Evolutionary conservation across 2,888 invertebrate species (phyloP).

Genomic region (Orthosia incerta): DNA sequence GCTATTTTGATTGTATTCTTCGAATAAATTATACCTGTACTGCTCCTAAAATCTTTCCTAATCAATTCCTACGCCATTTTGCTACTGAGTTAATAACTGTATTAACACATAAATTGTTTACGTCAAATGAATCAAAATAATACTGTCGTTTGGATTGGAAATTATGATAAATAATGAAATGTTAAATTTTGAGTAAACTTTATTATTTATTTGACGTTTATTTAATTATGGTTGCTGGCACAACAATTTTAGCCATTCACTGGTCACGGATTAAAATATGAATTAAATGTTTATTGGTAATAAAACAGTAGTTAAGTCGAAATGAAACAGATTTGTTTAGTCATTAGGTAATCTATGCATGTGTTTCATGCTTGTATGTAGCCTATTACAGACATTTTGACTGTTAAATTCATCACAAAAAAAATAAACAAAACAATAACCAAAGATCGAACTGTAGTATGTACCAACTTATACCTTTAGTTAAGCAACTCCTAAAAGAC

Average conservation of each 20-base stretch:
- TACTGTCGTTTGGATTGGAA: conserved; percentile 6
- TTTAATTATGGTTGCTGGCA: conserved; percentile 11
- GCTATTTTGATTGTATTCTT: not conserved
- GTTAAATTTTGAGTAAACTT: not conserved
- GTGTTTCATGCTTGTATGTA: too few species aligned
- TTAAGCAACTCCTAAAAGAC: not conserved
- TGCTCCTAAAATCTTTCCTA: too few species aligned
- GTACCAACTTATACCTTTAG: too few species aligned
- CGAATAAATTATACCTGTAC: not conserved
- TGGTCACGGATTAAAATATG: not conserved
- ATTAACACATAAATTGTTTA: not conserved
- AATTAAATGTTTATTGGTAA: not conserved
- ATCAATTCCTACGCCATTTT: not conserved
- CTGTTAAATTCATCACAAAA: too few species aligned
- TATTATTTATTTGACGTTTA: conserved; percentile 21
- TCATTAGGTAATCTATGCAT: not conserved
- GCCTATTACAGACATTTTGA: too few species aligned
- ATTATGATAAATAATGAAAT: conserved; percentile 1
- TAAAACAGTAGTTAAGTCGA: not conserved
- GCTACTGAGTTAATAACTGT: not conserved
- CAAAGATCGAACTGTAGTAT: too few species aligned
- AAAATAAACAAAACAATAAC: too few species aligned
- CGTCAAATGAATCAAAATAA: conserved; percentile 11
- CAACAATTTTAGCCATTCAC: not conserved
- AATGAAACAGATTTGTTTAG: not conserved